Conservation (phyloP, 2,797 vertebrate genomes). For the Poliocrania exsul region DNA sequence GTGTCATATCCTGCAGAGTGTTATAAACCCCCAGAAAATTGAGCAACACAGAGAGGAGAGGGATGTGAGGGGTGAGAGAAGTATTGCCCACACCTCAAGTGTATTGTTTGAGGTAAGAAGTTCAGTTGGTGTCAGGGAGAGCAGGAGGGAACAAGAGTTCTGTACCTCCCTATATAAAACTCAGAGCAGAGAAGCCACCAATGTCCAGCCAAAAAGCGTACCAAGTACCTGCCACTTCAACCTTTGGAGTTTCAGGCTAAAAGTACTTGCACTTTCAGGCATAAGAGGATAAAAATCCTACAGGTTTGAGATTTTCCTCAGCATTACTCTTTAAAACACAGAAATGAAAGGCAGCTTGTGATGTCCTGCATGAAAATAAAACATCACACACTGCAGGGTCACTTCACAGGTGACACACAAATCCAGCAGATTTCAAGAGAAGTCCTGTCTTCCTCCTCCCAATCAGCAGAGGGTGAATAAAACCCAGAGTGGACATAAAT, state of each 20-base stretch:
- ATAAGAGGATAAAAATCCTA: neutral
- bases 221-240: neutral
- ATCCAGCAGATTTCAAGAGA: neutral
- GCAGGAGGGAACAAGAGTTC: neutral
- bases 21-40: rapidly evolving
- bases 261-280: neutral
- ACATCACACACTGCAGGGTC: neutral
- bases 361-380: neutral
- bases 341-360: neutral
- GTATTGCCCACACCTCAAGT: neutral
- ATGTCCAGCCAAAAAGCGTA: neutral
- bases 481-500: neutral
- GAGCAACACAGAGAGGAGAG: neutral
- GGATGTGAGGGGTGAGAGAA: neutral
- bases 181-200: neutral
- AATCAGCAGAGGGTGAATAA: neutral
- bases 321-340: neutral
- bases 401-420: neutral
- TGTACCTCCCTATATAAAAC: neutral
- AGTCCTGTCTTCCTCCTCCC: no score
- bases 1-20: neutral
- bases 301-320: neutral
- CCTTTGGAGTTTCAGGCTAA: neutral
- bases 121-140: neutral
- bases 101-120: neutral